Evolutionary conservation across 2,888 invertebrate genomes (phyloP).

Genomic region (Parnassius apollo): DNA sequence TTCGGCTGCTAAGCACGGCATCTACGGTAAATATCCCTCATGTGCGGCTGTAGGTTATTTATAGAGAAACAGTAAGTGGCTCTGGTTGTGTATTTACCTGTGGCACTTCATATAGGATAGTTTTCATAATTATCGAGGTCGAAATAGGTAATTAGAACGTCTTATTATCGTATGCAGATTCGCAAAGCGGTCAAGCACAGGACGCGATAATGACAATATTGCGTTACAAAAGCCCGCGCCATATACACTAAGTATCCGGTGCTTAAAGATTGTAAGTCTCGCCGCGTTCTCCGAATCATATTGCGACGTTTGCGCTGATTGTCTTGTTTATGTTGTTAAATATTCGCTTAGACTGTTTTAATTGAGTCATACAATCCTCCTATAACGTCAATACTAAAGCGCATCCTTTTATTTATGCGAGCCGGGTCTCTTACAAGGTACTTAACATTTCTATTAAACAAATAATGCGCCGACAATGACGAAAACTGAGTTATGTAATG

Average conservation of each 20-base stretch:
- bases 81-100: too few species aligned
- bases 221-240: background rate
- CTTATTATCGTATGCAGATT: background rate
- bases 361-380: background rate
- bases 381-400: too few species aligned
- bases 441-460: too few species aligned
- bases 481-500: constrained; percentile 5
- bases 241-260: constrained; percentile 30
- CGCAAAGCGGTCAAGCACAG: background rate
- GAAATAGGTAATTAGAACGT: too few species aligned
- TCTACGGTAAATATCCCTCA: too few species aligned
- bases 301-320: constrained; percentile 23
- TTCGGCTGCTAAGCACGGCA: too few species aligned
- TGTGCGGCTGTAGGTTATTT: too few species aligned
- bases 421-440: too few species aligned
- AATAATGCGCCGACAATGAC: background rate
- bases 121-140: too few species aligned
- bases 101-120: too few species aligned
- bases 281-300: constrained; percentile 8
- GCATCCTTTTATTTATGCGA: too few species aligned
- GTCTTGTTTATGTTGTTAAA: constrained; percentile 14
- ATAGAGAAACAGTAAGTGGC: too few species aligned
- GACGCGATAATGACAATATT: background rate
- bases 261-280: constrained; percentile 40
- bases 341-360: background rate